These are phyloP conservation scores for Columbina picui DNA, from an alignment of 2,113 vertebrate genomes.

Conservation along the genomic window DNA sequence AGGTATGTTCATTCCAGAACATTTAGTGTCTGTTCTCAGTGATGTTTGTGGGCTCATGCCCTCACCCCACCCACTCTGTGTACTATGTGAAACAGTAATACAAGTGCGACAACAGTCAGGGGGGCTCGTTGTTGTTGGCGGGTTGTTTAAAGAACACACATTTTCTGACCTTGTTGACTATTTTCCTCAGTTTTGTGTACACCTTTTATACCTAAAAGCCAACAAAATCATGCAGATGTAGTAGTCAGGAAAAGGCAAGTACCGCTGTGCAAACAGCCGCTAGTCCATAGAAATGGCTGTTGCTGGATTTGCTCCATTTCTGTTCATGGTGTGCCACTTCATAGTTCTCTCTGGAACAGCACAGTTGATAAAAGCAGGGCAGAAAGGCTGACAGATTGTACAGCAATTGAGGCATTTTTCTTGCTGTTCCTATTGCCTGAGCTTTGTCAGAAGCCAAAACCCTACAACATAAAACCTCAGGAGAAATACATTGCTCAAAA, in stretches of 20 bases:
- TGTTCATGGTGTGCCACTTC: neutral
- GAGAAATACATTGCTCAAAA: neutral
- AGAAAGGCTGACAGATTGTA: fast-evolving
- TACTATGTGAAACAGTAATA: neutral
- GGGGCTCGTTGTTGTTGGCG: fast-evolving
- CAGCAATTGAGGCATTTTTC: neutral
- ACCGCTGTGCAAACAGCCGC: neutral
- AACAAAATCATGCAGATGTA: neutral
- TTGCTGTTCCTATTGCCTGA: neutral
- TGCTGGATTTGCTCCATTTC: neutral
- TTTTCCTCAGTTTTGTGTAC: neutral
- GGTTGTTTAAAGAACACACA: neutral
- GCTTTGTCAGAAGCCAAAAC: neutral
- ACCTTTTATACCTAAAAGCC: neutral
- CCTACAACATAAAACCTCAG: neutral
- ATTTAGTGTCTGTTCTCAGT: neutral
- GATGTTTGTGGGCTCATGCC: neutral
- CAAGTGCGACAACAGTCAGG: neutral
- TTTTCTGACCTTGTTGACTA: neutral
- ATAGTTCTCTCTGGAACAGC: neutral
- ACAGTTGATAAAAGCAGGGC: neutral
- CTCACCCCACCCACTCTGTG: neutral
- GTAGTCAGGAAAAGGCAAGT: neutral
- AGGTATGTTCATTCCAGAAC: neutral
- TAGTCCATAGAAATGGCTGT: fast-evolving